Evolutionary conservation across 2,797 vertebrate genomes (phyloP).

Genomic region (Gymnothorax javanicus): DNA sequence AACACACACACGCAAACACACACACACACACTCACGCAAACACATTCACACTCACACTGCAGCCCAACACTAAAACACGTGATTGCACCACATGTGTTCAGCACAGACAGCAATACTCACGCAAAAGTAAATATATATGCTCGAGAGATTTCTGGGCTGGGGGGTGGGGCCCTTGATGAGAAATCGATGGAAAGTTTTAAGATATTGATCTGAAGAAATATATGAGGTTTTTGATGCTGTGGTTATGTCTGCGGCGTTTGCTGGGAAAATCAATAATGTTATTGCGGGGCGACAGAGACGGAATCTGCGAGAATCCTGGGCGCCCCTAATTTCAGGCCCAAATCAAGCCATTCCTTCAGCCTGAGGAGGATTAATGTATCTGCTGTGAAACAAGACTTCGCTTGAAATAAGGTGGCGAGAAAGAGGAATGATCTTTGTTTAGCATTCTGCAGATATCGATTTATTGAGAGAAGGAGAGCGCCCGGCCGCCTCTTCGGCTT

Average conservation of each 20-base stretch:
- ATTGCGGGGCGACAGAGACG: slow-evolving; percentile 39
- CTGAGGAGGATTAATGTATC: slow-evolving; percentile 31
- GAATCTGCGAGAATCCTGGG: slow-evolving; percentile 23
- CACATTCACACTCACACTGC: slow-evolving; percentile 6
- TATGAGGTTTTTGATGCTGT: slow-evolving; percentile 40
- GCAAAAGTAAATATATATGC: not conserved
- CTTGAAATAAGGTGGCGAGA: slow-evolving; percentile 35
- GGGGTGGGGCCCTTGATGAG: not conserved
- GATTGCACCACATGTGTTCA: not conserved
- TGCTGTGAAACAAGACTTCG: slow-evolving; percentile 35
- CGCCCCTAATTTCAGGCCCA: slow-evolving; percentile 37
- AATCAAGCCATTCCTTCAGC: slow-evolving; percentile 35
- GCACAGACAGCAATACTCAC: not conserved
- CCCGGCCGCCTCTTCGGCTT: not conserved
- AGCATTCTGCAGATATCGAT: slow-evolving; percentile 31
- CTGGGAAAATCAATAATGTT: slow-evolving; percentile 43
- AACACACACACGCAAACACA: slow-evolving; percentile 12
- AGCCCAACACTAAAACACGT: not conserved
- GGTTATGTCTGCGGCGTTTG: slow-evolving; percentile 28
- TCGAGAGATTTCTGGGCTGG: not conserved
- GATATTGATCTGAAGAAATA: slow-evolving; percentile 37
- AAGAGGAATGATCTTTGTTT: slow-evolving; percentile 37
- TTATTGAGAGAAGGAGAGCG: slow-evolving; percentile 19
- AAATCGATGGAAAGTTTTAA: slow-evolving; percentile 41
- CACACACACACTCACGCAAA: slow-evolving; percentile 18